These are phyloP conservation scores for Numida meleagris DNA, from an alignment of 2,113 vertebrate species.

Conservation along the genomic window DNA sequence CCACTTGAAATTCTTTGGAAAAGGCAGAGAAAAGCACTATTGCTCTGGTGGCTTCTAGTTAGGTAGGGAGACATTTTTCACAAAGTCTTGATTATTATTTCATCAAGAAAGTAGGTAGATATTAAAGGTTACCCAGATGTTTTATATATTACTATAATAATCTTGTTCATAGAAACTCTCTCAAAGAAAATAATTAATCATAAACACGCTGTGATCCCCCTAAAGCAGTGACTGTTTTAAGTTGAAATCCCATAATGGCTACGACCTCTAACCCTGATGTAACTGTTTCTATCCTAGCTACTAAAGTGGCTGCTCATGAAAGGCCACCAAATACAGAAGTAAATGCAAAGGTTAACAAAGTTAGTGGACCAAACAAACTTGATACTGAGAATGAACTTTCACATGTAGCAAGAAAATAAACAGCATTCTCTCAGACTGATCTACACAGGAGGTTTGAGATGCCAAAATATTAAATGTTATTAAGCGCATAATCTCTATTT, in stretches of 20 bases:
- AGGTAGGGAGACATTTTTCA: constrained; percentile 32
- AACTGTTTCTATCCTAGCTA: constrained; percentile 76
- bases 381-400: constrained; percentile 86
- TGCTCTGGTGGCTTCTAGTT: background rate
- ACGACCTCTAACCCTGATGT: constrained; percentile 80
- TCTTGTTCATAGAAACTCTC: constrained; percentile 72
- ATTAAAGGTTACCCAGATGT: constrained; percentile 66
- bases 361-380: constrained; percentile 87
- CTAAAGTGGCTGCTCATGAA: constrained; percentile 75
- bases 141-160: constrained; percentile 70
- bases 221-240: constrained; percentile 74
- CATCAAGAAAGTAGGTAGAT: constrained; percentile 60
- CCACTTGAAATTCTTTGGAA: background rate
- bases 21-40: background rate
- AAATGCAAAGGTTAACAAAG: constrained; percentile 85
- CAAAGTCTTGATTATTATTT: constrained; percentile 64
- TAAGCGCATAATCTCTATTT: constrained; percentile 74
- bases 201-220: constrained; percentile 73
- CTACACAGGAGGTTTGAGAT: constrained; percentile 79
- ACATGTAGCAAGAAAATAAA: constrained; percentile 84
- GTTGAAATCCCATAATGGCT: constrained; percentile 79
- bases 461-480: constrained; percentile 77
- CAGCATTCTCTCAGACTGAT: constrained; percentile 68
- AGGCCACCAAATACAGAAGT: constrained; percentile 78
- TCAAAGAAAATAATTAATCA: constrained; percentile 78